Conservation (phyloP, 1,140 invertebrate species). For the Apis dorsata region DNA sequence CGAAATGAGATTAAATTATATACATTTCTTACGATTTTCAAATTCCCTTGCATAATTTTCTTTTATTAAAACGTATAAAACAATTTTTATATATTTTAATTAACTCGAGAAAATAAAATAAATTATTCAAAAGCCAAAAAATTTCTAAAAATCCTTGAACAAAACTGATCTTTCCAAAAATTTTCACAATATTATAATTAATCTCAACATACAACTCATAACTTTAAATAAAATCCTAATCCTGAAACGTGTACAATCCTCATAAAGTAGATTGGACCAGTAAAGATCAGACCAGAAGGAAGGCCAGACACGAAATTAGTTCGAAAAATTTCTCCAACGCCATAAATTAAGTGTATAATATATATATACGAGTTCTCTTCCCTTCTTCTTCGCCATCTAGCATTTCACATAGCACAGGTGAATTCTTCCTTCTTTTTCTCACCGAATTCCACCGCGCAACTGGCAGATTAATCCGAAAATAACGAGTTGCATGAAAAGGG, state of each 20-base stretch:
- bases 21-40: no score
- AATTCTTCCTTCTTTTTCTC: slow-evolving; percentile 29
- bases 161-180: no score
- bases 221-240: background rate
- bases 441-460: slow-evolving; percentile 2
- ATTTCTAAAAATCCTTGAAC: no score
- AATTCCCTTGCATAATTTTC: no score
- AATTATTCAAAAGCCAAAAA: no score
- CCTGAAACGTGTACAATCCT: background rate
- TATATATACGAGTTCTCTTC: slow-evolving; percentile 42
- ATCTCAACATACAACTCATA: background rate
- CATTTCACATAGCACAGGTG: slow-evolving; percentile 21
- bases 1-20: no score
- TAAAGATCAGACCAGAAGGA: slow-evolving; percentile 20
- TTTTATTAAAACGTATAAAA: no score
- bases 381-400: background rate
- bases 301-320: slow-evolving; percentile 69
- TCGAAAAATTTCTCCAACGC: slow-evolving; percentile 70
- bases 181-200: no score
- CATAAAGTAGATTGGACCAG: slow-evolving; percentile 12
- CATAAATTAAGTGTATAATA: slow-evolving; percentile 72
- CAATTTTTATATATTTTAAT: no score
- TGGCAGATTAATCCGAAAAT: slow-evolving; percentile 64
- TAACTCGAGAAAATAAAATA: no score
- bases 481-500: slow-evolving; percentile 50